A percentile compares a stretch with the other conserved stretches of the same genome.
Conservation (phyloP, 2,113 vertebrate genomes). For the Halcyon senegalensis region DNA sequence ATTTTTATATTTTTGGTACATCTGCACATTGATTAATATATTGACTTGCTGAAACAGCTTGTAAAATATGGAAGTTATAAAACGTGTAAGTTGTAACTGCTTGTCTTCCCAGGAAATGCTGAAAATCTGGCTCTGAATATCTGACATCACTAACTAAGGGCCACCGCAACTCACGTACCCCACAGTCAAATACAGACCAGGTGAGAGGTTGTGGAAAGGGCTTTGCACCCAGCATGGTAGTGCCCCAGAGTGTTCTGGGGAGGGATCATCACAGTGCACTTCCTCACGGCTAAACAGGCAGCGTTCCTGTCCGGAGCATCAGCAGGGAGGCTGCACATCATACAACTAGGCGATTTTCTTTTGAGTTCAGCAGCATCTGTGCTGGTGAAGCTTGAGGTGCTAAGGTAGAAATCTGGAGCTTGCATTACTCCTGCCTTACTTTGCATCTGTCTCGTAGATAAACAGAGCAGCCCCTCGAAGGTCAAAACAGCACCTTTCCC, state of each 20-base stretch:
- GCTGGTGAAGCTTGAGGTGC: neutral
- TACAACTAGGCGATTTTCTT: fast-evolving
- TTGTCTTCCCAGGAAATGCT: neutral
- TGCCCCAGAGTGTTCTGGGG: neutral
- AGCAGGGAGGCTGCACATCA: neutral
- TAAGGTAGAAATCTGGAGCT: constrained; percentile 25
- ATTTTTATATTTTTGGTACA: neutral
- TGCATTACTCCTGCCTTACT: constrained; percentile 18
- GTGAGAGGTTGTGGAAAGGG: neutral
- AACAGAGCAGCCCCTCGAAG: neutral
- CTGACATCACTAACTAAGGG: neutral
- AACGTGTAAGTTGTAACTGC: neutral
- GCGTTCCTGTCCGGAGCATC: neutral
- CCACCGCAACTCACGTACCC: neutral
- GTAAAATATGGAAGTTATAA: neutral
- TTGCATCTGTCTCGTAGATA: constrained; percentile 23
- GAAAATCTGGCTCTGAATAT: neutral
- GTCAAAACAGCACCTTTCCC: constrained; percentile 34
- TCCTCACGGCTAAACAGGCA: neutral
- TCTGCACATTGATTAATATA: neutral
- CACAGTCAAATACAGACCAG: neutral
- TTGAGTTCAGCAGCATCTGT: constrained; percentile 5
- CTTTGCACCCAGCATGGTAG: neutral
- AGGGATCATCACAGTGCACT: neutral
- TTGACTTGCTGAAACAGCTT: constrained; percentile 4